Conservation (phyloP, 1,140 invertebrate genomes). For the Drosophila tristis region DNA sequence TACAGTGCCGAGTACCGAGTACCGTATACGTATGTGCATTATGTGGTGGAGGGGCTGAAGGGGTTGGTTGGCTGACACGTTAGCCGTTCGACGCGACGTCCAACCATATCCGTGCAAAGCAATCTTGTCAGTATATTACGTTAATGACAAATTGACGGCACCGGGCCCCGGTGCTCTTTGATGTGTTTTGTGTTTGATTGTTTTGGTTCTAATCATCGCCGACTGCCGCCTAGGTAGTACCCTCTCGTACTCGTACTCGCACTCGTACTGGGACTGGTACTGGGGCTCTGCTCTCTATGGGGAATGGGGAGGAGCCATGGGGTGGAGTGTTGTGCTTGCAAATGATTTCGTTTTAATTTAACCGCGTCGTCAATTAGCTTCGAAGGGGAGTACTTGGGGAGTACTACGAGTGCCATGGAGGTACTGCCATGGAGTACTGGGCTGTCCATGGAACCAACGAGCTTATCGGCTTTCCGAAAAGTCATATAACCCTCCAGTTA, state of each 20-base stretch:
- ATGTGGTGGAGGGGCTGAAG: no score
- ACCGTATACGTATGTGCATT: no score
- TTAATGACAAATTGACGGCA: constrained; percentile 82
- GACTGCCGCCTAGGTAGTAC: constrained; percentile 73
- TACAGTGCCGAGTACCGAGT: not conserved
- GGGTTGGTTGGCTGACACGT: no score
- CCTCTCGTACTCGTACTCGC: not conserved
- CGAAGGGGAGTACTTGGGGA: no score
- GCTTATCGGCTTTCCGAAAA: constrained; percentile 73
- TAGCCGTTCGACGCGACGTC: not conserved
- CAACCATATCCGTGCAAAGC: constrained; percentile 78
- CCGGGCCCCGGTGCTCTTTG: constrained; percentile 48
- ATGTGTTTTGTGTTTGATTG: constrained; percentile 81
- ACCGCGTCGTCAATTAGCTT: constrained; percentile 72
- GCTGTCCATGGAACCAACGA: constrained; percentile 11
- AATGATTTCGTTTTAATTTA: constrained; percentile 81
- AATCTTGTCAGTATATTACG: constrained; percentile 83
- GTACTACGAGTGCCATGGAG: no score
- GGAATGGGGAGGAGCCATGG: constrained; percentile 9
- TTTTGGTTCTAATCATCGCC: constrained; percentile 80
- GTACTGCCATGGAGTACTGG: constrained; percentile 3
- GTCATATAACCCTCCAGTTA: constrained; percentile 64
- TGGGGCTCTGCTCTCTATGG: not conserved
- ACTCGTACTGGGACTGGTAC: constrained; percentile 16
- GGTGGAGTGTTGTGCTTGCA: constrained; percentile 61